Evolutionary conservation across 2,888 invertebrate species (phyloP), one percentile per base, ranked within the genome.

Genomic region (Mesochorus sp.): DNA sequence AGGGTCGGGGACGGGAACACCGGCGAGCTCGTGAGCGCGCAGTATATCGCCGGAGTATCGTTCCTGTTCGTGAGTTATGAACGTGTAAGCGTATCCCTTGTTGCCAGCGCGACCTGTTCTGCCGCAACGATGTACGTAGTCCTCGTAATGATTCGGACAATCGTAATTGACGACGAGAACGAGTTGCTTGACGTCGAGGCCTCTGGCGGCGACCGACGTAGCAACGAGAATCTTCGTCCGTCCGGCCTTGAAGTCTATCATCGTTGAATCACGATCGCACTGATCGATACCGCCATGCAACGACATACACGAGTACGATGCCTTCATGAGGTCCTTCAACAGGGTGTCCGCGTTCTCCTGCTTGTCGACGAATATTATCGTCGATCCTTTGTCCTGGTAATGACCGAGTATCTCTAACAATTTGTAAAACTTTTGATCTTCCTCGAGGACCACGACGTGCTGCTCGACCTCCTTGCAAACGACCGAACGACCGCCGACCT

Each of bases 251-350:
- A 99, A 99, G 92, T 99, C 99, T 31, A 96, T 93, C 85, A 99
- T 99, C 28, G 98, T 99, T 2, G 98, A 98, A 92, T 99, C 99
- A 84, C 99, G 94, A 93, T 99, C 99, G 91, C 98, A 99, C 92
- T 99, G 99, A 92, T 99, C 99, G 88, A 99, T 99, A 83, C 99
- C 99, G 74, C 99, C 99, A 88, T 99, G 99, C 61, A 99, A 93
- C 68, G 99, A 97, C 95, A 99, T 95, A 89, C 99, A 99, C 10
- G 96, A 95, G 90, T 99, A 99, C 0, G 98, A 97, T 0, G 98
- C 97, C 90, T 96, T 98, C 96, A 99, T 97, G 0, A 99, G 93
- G 86, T 99, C 98, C 88, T 98, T 97, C 47, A 98, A 92, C 17
- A 98, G 91, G 26, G 96, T 96, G 89, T 99, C 99, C 0, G 99